A percentile compares a stretch with the other conserved stretches of the same genome.
phyloP scores from a whole-genome alignment of 2,888 invertebrate genomes.

The Platynereis dumerilii region DNA sequence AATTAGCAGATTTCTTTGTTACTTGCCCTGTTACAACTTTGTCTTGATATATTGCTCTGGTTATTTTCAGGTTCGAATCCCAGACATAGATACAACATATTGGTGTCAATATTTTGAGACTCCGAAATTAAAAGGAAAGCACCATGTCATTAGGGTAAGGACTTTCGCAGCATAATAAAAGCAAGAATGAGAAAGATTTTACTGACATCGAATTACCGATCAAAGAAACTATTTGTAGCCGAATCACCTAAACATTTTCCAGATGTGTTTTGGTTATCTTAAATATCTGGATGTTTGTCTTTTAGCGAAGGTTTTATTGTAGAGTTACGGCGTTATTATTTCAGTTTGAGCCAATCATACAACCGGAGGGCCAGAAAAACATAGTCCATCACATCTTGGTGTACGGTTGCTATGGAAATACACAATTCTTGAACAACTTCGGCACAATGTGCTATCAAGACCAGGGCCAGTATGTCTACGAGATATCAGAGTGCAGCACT shows the following conservation, averaged over 20 bases:
- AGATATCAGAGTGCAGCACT: neutral
- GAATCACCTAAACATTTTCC: no score
- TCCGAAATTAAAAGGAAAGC: conserved; percentile 2
- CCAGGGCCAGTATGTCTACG: neutral
- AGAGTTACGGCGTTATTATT: no score
- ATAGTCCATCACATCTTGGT: neutral
- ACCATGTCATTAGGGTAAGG: conserved; percentile 21
- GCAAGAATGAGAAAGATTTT: no score
- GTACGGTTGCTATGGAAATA: neutral
- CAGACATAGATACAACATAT: conserved; percentile 17
- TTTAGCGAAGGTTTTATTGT: no score
- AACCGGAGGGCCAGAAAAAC: neutral
- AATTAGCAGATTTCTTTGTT: no score
- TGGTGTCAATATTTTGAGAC: conserved; percentile 15
- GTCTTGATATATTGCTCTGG: no score
- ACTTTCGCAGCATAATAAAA: no score
- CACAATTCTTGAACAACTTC: neutral
- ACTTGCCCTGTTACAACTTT: no score
- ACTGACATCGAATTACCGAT: no score
- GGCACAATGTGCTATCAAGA: conserved; percentile 6
- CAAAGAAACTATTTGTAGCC: no score
- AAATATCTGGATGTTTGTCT: no score
- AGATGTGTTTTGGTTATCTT: no score
- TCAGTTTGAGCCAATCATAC: neutral
- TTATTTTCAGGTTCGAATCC: conserved; percentile 13